These are phyloP conservation scores for Galerucella calmariensis DNA, from an alignment of 2,888 invertebrate species.

Conservation along the genomic window DNA sequence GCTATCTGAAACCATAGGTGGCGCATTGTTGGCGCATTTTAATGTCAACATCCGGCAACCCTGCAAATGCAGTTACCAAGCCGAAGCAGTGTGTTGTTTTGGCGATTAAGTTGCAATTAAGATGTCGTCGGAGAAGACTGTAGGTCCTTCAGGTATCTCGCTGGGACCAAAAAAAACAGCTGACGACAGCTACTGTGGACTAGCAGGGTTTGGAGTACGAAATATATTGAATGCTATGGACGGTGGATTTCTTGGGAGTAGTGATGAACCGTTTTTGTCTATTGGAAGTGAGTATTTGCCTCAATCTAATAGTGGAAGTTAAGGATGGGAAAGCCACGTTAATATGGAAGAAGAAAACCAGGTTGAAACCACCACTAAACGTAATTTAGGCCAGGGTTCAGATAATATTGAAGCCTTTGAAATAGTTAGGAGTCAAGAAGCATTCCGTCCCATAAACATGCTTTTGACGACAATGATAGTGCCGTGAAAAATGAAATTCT, in stretches of 20 bases:
- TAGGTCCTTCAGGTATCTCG: conserved; percentile 21
- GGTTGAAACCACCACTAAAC: conserved; percentile 23
- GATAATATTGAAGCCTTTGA: conserved; percentile 28
- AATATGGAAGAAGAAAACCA: conserved; percentile 24
- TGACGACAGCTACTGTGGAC: conserved; percentile 14
- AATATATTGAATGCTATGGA: conserved; percentile 29
- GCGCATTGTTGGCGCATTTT: too few relatives aligned
- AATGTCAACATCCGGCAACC: conserved; percentile 20
- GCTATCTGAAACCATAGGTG: too few relatives aligned
- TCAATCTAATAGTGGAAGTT: conserved; percentile 24
- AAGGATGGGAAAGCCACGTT: conserved; percentile 31
- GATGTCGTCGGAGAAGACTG: conserved; percentile 22
- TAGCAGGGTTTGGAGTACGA: conserved; percentile 12
- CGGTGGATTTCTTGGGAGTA: conserved; percentile 16
- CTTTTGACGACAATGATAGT: conserved; percentile 20
- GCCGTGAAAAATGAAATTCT: conserved; percentile 31
- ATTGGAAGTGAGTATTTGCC: conserved; percentile 33
- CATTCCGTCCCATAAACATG: conserved; percentile 23
- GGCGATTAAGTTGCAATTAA: conserved; percentile 11
- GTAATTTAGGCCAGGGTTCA: conserved; percentile 21
- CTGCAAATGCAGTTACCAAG: conserved; percentile 23
- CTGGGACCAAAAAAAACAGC: conserved; percentile 22
- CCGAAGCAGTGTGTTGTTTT: conserved; percentile 10
- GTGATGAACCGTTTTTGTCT: conserved; percentile 27
- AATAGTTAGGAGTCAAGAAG: conserved; percentile 26